Percentiles rank a stretch among this genome's conserved stretches.
Conservation (phyloP, 1,140 invertebrate genomes). For the Rhysida immarginata region DNA sequence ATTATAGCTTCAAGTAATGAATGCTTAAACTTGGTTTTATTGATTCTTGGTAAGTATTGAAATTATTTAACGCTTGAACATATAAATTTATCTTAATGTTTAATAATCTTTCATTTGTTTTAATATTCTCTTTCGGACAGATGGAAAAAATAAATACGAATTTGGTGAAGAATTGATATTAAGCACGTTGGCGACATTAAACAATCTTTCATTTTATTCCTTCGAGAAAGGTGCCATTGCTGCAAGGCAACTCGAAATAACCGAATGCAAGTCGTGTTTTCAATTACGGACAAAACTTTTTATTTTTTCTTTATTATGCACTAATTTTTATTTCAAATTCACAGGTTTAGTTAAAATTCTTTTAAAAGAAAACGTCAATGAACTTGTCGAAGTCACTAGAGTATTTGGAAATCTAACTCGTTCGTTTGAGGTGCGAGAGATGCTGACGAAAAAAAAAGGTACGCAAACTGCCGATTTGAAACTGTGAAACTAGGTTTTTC, state of each 20-base stretch:
- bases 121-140: too few species aligned
- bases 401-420: conserved; percentile 49
- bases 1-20: conserved; percentile 34
- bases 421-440: conserved; percentile 38
- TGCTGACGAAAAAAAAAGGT: conserved; percentile 17
- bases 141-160: conserved; percentile 32
- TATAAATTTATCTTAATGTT: conserved; percentile 22
- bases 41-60: conserved; percentile 33
- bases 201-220: conserved; percentile 48
- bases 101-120: conserved; percentile 4
- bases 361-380: conserved; percentile 37
- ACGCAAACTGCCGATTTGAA: neutral
- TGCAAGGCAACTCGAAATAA: conserved; percentile 22
- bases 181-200: conserved; percentile 44
- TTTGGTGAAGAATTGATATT: conserved; percentile 46
- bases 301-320: neutral
- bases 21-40: conserved; percentile 29
- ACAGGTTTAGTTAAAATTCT: conserved; percentile 32
- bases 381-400: conserved; percentile 42
- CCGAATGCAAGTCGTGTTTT: conserved; percentile 22
- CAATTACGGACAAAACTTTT: neutral
- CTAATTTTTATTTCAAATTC: conserved; percentile 11
- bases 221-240: conserved; percentile 20
- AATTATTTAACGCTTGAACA: conserved; percentile 23
- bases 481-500: too few species aligned